Evolutionary conservation across 1,140 invertebrate genomes (phyloP), one percentile per base, ranked within the genome.

Genomic region (Zaprionus lachaisei): DNA sequence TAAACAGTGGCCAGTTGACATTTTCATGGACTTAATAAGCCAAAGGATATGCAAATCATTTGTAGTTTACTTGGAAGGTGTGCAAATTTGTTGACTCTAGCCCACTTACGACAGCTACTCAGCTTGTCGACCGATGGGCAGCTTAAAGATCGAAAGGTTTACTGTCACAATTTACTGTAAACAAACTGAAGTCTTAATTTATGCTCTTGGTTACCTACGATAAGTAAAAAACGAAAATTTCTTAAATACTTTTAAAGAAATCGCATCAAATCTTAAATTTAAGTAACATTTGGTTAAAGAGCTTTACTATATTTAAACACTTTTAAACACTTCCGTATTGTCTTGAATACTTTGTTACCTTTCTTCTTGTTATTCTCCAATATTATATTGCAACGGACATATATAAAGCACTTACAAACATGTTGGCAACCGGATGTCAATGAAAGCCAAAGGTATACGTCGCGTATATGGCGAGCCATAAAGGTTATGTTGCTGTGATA

Each of bases 31-130:
- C 11, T 26, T 28, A 62, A 54, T 70, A 62, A 49, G 41, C 55
- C 28, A 44, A 38, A 54, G n/a, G 0, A 20, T 58, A 54, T 70
- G 67, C 57, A 62, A 70, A 62, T 70, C 20, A 41, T 22, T 61
- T 62, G n/a, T 34, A 34, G 37, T 34, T 58, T 31, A 34, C 14
- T 22, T 14, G 0, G 14, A 34, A 69, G 41, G 66, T 69, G 26
- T 49, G 15, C 41, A 31, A 41, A 31, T 56, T 11, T 34, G 22
- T 26, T 54, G 22, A 28, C 26, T 14, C 55, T n/a, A 17, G 26
- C 5, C 26, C 24, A 17, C 58, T 61, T 61, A 28, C 12, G 3
- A 17, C 58, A 44, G 26, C 41, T 63, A 22, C 37, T 60, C 17
- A 38, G 38, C 17, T 38, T 17, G 58, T 47, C 58, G 26, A 4